Evolutionary conservation across 2,797 vertebrate genomes (phyloP).

Genomic region (Gallinago solitaria): DNA sequence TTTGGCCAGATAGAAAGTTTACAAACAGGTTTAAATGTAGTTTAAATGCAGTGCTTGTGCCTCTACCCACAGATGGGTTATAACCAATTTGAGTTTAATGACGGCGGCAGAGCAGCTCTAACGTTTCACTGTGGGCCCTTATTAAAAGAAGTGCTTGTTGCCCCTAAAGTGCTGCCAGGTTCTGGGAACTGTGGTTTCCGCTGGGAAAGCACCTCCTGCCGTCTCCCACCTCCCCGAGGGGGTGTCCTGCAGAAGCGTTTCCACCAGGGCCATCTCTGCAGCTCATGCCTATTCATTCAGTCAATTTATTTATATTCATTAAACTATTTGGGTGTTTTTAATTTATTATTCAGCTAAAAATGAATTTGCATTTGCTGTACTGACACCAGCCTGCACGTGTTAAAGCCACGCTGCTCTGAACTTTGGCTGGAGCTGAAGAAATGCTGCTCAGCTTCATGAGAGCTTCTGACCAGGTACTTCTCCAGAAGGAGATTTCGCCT

Average conservation of each 20-base stretch:
- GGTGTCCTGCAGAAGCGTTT: neutral
- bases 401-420: neutral
- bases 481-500: neutral
- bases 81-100: neutral
- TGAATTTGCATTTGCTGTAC: neutral
- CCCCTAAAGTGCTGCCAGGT: neutral
- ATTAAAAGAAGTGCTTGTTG: neutral
- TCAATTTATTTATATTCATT: neutral
- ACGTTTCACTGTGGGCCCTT: neutral
- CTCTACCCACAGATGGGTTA: neutral
- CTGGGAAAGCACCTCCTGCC: neutral
- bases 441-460: neutral
- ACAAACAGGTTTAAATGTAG: neutral
- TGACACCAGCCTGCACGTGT: neutral
- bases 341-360: neutral
- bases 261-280: neutral
- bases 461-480: neutral
- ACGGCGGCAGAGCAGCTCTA: neutral
- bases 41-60: neutral
- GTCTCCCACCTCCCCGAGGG: neutral
- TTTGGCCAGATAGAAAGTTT: neutral
- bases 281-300: neutral
- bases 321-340: neutral
- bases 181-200: neutral
- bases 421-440: neutral